Percentiles rank a stretch among this genome's conserved stretches.
These are phyloP conservation scores for Megalonaias nervosa DNA, from an alignment of 1,140 invertebrate genomes.

Conservation along the genomic window DNA sequence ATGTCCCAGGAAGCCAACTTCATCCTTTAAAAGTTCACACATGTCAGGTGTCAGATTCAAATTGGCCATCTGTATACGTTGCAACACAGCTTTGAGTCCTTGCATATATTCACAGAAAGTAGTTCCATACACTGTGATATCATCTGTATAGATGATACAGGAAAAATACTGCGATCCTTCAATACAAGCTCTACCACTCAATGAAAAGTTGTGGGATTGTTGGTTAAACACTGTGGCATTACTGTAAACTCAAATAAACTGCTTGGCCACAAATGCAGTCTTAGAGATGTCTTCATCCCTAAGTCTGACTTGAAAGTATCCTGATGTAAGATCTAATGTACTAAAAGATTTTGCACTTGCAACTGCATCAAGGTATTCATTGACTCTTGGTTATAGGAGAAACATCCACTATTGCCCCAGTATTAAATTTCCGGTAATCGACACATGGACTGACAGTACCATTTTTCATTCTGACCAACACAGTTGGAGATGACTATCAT, in stretches of 20 bases:
- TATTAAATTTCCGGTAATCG: constrained; percentile 69
- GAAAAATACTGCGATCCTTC: constrained; percentile 16
- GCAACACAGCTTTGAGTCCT: constrained; percentile 10
- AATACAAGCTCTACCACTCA: constrained; percentile 22
- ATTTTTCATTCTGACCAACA: constrained; percentile 73
- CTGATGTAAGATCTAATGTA: constrained; percentile 12
- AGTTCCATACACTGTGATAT: constrained; percentile 26
- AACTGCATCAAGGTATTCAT: constrained; percentile 13
- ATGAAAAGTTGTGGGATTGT: background rate
- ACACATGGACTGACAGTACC: constrained; percentile 68
- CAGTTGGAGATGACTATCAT: constrained; percentile 43
- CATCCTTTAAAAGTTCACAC: constrained; percentile 12
- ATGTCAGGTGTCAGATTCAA: constrained; percentile 10
- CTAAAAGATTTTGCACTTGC: constrained; percentile 3
- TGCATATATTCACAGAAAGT: constrained; percentile 3
- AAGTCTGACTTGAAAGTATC: constrained; percentile 66
- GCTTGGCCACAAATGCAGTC: constrained; percentile 44
- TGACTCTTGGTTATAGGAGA: background rate
- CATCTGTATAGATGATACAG: constrained; percentile 17
- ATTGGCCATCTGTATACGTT: background rate
- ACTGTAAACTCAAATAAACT: constrained; percentile 1
- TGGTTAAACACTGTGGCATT: constrained; percentile 5
- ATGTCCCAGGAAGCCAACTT: background rate
- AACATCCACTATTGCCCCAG: background rate
- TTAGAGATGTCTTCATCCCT: constrained; percentile 55